phyloP scores from a whole-genome alignment of 1,140 invertebrate species.

The Habropoda laboriosa region DNA sequence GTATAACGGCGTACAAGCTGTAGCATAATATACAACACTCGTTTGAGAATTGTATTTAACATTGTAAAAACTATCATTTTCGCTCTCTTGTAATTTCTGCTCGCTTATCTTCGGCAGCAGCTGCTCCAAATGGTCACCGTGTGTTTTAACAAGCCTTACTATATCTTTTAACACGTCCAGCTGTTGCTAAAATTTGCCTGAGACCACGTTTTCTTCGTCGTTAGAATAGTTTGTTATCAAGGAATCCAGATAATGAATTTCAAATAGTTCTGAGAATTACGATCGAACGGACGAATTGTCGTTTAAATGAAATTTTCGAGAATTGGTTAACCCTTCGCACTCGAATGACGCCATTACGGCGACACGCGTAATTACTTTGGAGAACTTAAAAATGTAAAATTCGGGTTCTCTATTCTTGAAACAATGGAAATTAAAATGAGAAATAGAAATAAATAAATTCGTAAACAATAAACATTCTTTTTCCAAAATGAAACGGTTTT shows the following conservation, averaged over 20 bases:
- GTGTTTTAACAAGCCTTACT: constrained; percentile 21
- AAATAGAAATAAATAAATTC: no score
- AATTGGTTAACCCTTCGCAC: neutral
- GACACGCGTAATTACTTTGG: no score
- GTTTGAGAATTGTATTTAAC: neutral
- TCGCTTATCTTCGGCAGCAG: neutral
- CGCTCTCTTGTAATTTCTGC: neutral
- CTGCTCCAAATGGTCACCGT: neutral
- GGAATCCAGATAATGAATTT: no score
- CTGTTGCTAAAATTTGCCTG: neutral
- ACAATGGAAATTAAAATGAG: no score
- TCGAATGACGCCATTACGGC: neutral
- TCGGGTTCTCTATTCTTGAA: no score
- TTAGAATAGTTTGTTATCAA: no score
- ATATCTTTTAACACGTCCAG: neutral
- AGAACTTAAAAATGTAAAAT: no score
- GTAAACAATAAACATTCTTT: no score
- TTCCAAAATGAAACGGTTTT: no score
- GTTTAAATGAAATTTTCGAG: no score
- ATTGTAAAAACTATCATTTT: constrained; percentile 1
- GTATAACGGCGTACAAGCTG: neutral
- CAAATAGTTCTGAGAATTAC: no score
- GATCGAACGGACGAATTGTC: no score
- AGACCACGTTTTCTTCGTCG: neutral
- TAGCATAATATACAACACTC: neutral